Conservation (phyloP, 2,113 vertebrate genomes). For the Serilophus lunatus region DNA sequence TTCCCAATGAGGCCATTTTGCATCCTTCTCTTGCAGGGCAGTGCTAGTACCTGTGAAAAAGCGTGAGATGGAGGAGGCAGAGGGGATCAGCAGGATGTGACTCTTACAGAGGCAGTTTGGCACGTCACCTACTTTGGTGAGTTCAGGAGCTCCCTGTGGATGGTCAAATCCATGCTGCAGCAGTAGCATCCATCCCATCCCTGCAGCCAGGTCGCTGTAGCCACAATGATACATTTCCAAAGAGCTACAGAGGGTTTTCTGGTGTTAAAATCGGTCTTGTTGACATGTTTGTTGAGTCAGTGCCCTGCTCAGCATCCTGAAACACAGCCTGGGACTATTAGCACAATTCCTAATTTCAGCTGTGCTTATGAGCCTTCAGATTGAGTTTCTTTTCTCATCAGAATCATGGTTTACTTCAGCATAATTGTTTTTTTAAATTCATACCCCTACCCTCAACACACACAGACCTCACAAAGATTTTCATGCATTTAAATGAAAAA, state of each 20-base stretch:
- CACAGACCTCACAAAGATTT: neutral
- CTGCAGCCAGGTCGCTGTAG: neutral
- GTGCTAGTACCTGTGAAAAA: neutral
- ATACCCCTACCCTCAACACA: neutral
- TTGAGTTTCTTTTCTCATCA: neutral
- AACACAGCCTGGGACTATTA: neutral
- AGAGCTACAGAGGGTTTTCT: neutral
- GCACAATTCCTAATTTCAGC: neutral
- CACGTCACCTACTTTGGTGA: neutral
- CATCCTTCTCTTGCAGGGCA: neutral
- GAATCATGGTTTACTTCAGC: neutral
- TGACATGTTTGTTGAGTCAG: neutral
- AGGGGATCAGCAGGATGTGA: neutral
- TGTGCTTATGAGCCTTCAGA: slow-evolving; percentile 14
- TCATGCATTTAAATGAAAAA: slow-evolving; percentile 53
- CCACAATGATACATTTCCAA: neutral
- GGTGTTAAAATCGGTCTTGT: neutral
- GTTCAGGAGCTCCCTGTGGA: neutral
- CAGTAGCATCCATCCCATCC: neutral
- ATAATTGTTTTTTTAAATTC: neutral
- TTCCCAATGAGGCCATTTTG: neutral
- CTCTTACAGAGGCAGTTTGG: neutral
- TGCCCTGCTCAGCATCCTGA: neutral
- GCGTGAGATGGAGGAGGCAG: neutral
- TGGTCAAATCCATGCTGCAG: neutral